Base-by-base conservation (phyloP, 2,113 vertebrate genomes). In the Canis aureus region DNA sequence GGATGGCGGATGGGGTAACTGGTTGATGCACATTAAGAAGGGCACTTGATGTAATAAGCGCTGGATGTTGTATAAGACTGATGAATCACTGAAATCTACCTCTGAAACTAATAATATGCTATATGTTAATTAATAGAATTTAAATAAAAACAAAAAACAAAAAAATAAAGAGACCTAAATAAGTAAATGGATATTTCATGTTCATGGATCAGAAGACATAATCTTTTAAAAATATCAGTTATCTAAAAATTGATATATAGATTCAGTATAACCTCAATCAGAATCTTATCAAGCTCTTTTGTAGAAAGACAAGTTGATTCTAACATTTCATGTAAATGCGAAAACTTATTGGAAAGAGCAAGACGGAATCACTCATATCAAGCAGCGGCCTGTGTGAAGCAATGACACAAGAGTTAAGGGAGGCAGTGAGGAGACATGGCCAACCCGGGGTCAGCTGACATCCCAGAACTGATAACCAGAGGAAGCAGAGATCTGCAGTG, bases 261-360 rank as follows among this genome's bases (percentile, higher is more conserved):
- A 87, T 69, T 78, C 60, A 49, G 1, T 60, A 35, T 59, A 69
- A 81, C 85, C 19, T 82, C 43, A 64, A 15, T 62, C 11, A 84
- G 92, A 97, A 71, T 94, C 27, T 86, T 62, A 64, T 11, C 27
- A 59, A 9, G 19, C 13, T 35, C 38, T 84, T 59, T 79, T 49
- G 43, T 80, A 67, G 71, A 96, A 76, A 90, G 51, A 85, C 5
- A 81, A 89, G 19, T n/a, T 62, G 22, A 76, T 92, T 89, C 22
- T 85, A 85, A 80, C 85, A 71, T 94, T 55, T 76, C 35, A 35
- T 66, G 66, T 35, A 85, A 87, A 92, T 78, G 3, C 23, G n/a
- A 78, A 89, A 81, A 53, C 20, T 7, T 51, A 15, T 29, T 29
- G 74, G 9, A 49, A 25, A 78, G 43, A 78, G 74, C 23, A 51